These are phyloP conservation scores for Lepidocyrtinus sp. DNA, from an alignment of 2,888 invertebrate species.

Conservation along the genomic window DNA sequence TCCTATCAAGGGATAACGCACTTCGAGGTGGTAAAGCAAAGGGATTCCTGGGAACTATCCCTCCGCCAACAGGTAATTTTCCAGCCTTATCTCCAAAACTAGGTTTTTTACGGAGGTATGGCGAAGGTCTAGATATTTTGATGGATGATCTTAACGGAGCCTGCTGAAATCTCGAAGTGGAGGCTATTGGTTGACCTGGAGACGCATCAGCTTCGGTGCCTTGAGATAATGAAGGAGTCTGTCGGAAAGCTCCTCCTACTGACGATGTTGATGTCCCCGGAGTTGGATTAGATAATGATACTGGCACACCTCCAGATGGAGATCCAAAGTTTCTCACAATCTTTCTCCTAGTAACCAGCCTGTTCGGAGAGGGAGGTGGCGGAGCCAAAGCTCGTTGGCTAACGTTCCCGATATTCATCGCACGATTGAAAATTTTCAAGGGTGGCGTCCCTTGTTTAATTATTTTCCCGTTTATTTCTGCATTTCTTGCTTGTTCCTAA, in stretches of 20 bases:
- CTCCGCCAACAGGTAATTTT: neutral
- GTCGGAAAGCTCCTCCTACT: neutral
- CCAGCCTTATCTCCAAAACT: constrained; percentile 42
- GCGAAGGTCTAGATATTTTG: constrained; percentile 42
- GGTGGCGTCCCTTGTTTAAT: constrained; percentile 37
- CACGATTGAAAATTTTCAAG: constrained; percentile 49
- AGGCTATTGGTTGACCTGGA: neutral
- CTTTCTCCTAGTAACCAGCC: constrained; percentile 31
- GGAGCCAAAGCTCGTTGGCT: neutral
- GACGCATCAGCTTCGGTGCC: neutral
- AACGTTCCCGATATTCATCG: neutral
- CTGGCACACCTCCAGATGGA: neutral
- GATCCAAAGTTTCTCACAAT: constrained; percentile 31
- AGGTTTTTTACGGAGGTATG: constrained; percentile 36
- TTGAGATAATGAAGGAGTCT: neutral
- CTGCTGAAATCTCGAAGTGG: neutral
- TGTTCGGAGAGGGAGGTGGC: neutral
- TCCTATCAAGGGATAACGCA: constrained; percentile 36
- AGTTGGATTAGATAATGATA: neutral
- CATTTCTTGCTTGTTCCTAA: constrained; percentile 59
- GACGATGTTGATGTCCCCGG: neutral
- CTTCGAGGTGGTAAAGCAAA: constrained; percentile 43
- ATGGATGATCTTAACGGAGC: constrained; percentile 19
- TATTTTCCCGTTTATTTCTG: constrained; percentile 41
- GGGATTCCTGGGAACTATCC: constrained; percentile 16